These are phyloP conservation scores for Cryptus viduatorius DNA, from an alignment of 2,888 invertebrate genomes.

Conservation along the genomic window DNA sequence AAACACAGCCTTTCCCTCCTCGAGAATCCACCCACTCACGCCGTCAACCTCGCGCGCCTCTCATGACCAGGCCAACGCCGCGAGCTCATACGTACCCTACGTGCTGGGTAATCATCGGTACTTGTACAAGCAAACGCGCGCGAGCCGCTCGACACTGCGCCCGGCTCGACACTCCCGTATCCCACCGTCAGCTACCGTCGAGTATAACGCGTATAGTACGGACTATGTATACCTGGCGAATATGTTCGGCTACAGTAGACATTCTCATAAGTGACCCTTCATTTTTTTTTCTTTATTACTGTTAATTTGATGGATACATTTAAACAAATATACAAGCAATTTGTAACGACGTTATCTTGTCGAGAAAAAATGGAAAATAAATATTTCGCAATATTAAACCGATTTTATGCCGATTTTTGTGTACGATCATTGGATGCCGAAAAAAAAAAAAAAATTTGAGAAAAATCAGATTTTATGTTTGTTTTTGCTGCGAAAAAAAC, in stretches of 20 bases:
- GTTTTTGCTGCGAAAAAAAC: too few species aligned
- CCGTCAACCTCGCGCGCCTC: constrained; percentile 31
- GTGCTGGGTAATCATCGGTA: constrained; percentile 63
- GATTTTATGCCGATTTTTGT: too few species aligned
- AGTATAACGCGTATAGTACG: constrained; percentile 8
- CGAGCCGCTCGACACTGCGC: constrained; percentile 52
- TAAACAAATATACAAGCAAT: too few species aligned
- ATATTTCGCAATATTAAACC: not conserved
- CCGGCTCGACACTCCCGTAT: constrained; percentile 32
- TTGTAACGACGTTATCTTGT: too few species aligned
- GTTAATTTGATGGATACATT: not conserved
- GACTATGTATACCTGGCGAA: constrained; percentile 7
- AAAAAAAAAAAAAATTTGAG: not conserved
- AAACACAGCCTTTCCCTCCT: constrained; percentile 43
- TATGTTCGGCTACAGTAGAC: constrained; percentile 24
- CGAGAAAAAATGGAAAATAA: not conserved
- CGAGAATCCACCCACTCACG: constrained; percentile 40
- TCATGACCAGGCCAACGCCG: constrained; percentile 29
- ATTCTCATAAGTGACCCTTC: not conserved
- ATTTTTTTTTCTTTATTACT: not conserved
- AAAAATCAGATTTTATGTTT: too few species aligned
- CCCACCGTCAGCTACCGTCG: constrained; percentile 27
- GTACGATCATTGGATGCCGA: too few species aligned
- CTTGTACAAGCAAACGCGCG: constrained; percentile 58
- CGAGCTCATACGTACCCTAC: constrained; percentile 31